phyloP scores from a whole-genome alignment of 2,797 vertebrate genomes.

The Stomatorhinus walkeri region DNA sequence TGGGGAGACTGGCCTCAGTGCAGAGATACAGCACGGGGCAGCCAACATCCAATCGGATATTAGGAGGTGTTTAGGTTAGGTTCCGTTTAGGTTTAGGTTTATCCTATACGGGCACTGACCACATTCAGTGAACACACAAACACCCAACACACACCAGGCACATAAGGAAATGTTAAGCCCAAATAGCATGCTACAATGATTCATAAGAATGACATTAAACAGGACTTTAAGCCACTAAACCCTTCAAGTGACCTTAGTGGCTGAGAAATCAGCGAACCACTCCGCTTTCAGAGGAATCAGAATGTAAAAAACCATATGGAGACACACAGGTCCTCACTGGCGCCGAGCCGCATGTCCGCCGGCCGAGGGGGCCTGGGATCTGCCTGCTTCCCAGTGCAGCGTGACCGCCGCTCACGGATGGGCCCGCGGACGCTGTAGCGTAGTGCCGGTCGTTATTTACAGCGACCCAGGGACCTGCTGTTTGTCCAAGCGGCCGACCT shows the following conservation, averaged over 20 bases:
- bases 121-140: not conserved
- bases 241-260: not conserved
- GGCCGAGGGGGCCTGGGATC: not conserved
- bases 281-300: not conserved
- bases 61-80: not conserved
- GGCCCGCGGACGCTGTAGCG: not conserved
- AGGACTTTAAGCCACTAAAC: not conserved
- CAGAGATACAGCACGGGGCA: not conserved
- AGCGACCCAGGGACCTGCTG: conserved; percentile 50
- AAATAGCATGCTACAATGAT: not conserved
- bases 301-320: conserved; percentile 31
- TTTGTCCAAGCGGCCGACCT: conserved; percentile 59
- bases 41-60: not conserved
- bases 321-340: conserved; percentile 13
- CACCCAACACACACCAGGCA: not conserved
- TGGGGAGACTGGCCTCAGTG: not conserved
- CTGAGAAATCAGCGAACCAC: not conserved
- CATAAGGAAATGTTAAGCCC: not conserved
- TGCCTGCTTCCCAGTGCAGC: conserved; percentile 43
- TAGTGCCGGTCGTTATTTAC: conserved; percentile 55
- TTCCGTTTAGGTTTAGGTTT: not conserved
- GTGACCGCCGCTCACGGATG: conserved; percentile 31
- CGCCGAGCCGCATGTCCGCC: conserved; percentile 6
- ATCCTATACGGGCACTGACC: not conserved
- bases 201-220: not conserved